Conservation (phyloP, 2,113 vertebrate genomes). For the Accipiter cooperii region DNA sequence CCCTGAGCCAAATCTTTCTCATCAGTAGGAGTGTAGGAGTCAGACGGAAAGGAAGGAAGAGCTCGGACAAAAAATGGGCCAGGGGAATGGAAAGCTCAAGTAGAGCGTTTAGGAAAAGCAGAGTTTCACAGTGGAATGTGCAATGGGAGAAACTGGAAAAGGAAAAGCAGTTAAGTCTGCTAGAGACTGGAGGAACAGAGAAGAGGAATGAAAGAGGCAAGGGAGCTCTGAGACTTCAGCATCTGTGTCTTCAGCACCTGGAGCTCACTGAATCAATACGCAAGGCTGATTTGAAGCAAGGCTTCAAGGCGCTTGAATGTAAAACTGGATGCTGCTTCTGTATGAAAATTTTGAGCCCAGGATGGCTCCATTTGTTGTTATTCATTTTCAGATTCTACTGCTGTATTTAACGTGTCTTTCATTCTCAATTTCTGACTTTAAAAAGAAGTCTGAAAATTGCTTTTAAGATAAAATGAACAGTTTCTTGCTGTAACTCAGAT, state of each 20-base stretch:
- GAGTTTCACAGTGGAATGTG: neutral
- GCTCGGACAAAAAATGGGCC: neutral
- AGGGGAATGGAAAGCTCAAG: neutral
- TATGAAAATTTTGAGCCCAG: neutral
- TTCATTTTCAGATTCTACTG: neutral
- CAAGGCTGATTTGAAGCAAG: neutral
- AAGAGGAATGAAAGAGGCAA: neutral
- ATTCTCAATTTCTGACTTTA: neutral
- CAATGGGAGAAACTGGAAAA: neutral
- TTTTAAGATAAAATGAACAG: neutral
- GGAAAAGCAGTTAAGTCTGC: neutral
- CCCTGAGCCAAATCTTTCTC: rapidly evolving
- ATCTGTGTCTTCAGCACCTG: neutral
- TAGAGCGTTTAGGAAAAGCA: neutral
- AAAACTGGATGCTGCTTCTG: neutral
- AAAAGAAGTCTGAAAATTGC: neutral
- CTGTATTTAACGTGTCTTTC: neutral
- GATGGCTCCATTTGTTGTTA: neutral
- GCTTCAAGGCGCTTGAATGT: neutral
- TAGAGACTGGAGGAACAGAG: neutral
- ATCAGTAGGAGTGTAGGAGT: neutral
- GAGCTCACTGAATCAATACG: neutral
- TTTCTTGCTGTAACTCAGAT: neutral
- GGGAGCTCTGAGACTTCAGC: neutral
- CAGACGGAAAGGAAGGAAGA: neutral